These are phyloP conservation scores for Aleiodes sp. DNA, from an alignment of 1,140 invertebrate genomes.

Conservation along the genomic window DNA sequence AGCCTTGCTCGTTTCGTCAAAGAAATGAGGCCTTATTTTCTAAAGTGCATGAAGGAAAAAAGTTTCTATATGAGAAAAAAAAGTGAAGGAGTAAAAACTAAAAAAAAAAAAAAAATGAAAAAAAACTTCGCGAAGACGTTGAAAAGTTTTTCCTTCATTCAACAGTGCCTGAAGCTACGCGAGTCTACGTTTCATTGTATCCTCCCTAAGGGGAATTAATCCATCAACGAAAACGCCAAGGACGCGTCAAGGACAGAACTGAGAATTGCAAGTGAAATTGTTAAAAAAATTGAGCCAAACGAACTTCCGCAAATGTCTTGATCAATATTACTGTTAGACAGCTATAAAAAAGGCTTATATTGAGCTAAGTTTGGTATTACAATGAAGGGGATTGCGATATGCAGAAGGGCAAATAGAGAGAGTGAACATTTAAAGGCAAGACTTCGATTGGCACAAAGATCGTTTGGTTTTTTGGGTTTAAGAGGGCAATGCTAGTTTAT, in stretches of 20 bases:
- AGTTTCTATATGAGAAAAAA: slow-evolving; percentile 2
- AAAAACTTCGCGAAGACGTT: background rate
- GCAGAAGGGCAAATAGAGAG: background rate
- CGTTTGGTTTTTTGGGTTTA: slow-evolving; percentile 40
- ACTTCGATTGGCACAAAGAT: slow-evolving; percentile 42
- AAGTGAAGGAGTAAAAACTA: slow-evolving; percentile 13
- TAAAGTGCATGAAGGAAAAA: slow-evolving; percentile 26
- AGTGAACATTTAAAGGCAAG: slow-evolving; percentile 39
- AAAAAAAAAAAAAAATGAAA: background rate
- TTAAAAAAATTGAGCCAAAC: no score
- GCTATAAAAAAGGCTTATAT: slow-evolving; percentile 39
- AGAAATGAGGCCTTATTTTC: slow-evolving; percentile 37
- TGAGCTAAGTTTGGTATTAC: slow-evolving; percentile 40
- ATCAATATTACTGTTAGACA: slow-evolving; percentile 24
- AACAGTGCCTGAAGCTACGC: background rate
- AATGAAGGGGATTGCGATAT: slow-evolving; percentile 23
- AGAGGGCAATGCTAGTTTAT: slow-evolving; percentile 33
- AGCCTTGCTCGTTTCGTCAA: slow-evolving; percentile 8
- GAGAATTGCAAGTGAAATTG: slow-evolving; percentile 24
- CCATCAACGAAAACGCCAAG: slow-evolving; percentile 36
- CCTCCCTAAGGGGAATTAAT: slow-evolving; percentile 37
- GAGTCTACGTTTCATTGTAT: slow-evolving; percentile 3
- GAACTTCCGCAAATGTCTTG: slow-evolving; percentile 19
- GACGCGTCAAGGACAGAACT: slow-evolving; percentile 29
- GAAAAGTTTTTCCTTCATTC: slow-evolving; percentile 6